Evolutionary conservation across 2,113 vertebrate species (phyloP).

Genomic region (Urocynchramus pylzowi): DNA sequence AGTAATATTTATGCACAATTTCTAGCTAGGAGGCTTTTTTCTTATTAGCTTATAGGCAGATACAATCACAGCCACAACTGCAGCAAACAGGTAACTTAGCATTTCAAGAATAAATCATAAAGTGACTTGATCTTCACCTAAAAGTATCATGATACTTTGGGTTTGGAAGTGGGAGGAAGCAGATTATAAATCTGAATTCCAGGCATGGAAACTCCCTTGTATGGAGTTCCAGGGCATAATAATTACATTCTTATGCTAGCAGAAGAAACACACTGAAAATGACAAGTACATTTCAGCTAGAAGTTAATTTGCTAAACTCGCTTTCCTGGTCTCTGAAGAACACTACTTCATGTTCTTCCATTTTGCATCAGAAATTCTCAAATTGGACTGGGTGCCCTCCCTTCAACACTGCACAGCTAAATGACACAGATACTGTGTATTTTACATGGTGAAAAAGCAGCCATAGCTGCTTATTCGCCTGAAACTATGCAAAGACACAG

Average conservation of each 20-base stretch:
- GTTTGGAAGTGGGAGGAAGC: not conserved
- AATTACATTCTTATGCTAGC: conserved; percentile 46
- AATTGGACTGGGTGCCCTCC: not conserved
- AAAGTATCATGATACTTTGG: conserved; percentile 2
- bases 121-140: conserved; percentile 17
- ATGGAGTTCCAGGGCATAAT: conserved; percentile 6
- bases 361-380: not conserved
- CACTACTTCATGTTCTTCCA: not conserved
- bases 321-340: not conserved
- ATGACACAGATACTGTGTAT: not conserved
- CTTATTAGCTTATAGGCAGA: not conserved
- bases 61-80: not conserved
- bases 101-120: conserved; percentile 45
- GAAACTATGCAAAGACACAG: not conserved
- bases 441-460: not conserved
- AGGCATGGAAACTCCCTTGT: conserved; percentile 47
- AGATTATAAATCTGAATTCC: conserved; percentile 59
- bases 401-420: not conserved
- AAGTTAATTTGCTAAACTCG: not conserved
- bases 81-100: not conserved
- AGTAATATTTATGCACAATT: not conserved
- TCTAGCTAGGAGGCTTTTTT: not conserved
- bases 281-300: not conserved
- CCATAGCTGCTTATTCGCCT: not conserved
- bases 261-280: not conserved